phyloP scores from a whole-genome alignment of 1,140 invertebrate species.

The Nephotettix cincticeps region DNA sequence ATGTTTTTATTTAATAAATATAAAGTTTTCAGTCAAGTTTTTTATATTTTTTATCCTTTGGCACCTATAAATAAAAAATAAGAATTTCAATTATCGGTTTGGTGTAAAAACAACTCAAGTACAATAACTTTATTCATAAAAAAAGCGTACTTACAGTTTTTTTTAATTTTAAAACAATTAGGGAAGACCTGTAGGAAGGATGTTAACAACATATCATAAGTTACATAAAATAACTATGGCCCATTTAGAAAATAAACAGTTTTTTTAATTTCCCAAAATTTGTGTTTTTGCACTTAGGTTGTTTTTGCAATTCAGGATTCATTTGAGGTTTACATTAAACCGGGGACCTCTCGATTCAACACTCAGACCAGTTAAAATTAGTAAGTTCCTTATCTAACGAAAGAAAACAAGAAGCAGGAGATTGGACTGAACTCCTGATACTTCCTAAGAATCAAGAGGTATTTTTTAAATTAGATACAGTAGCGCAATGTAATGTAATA shows the following conservation, averaged over 20 bases:
- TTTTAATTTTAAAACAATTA: not conserved
- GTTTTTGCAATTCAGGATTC: not conserved
- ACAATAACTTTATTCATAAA: not conserved
- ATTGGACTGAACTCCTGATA: too few species aligned
- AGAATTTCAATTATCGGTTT: not conserved
- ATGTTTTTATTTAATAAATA: not conserved
- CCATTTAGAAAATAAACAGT: not conserved
- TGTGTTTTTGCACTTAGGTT: not conserved
- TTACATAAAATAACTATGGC: not conserved
- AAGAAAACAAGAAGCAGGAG: too few species aligned
- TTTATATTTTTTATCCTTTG: not conserved
- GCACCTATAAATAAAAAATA: not conserved
- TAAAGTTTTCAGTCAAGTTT: not conserved
- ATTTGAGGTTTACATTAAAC: too few species aligned
- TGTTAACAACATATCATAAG: not conserved
- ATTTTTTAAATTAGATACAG: too few species aligned
- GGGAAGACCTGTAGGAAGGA: not conserved
- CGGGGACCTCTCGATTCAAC: too few species aligned
- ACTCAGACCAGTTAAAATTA: too few species aligned
- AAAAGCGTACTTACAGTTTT: not conserved
- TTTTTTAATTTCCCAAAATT: too few species aligned
- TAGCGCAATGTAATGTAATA: too few species aligned
- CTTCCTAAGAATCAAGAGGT: too few species aligned
- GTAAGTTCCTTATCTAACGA: too few species aligned
- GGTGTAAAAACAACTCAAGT: not conserved